A percentile compares a stretch with the other conserved stretches of the same genome.
Conservation (phyloP, 2,113 vertebrate genomes). For the Burhinus oedicnemus region DNA sequence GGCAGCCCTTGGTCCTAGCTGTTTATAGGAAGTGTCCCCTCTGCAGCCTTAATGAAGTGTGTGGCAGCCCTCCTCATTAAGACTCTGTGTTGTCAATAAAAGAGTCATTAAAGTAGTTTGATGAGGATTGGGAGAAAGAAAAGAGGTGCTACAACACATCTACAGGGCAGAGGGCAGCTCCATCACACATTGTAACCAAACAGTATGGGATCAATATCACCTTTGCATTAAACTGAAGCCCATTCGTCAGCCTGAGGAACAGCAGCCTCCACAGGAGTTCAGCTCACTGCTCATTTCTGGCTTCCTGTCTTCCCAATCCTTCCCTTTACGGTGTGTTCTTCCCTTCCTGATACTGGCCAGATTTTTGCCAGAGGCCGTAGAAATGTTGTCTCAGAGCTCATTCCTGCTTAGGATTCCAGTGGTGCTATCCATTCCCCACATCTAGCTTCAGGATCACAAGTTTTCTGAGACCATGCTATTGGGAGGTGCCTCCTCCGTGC, state of each 20-base stretch:
- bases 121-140: constrained; percentile 70
- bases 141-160: constrained; percentile 42
- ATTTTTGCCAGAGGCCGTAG: neutral
- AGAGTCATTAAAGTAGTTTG: constrained; percentile 79
- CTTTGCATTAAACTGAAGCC: constrained; percentile 58
- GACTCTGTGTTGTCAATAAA: constrained; percentile 74
- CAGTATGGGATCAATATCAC: constrained; percentile 69
- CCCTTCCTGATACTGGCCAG: neutral
- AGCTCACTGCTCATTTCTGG: constrained; percentile 11
- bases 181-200: constrained; percentile 52
- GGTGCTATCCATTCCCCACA: neutral
- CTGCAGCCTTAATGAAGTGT: constrained; percentile 75
- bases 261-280: constrained; percentile 22
- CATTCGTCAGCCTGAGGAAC: constrained; percentile 65
- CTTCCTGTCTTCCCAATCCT: neutral
- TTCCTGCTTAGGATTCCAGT: neutral
- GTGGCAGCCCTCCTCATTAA: constrained; percentile 77
- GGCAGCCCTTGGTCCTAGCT: neutral
- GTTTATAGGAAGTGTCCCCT: constrained; percentile 18
- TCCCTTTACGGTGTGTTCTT: neutral
- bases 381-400: neutral
- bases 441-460: neutral
- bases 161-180: constrained; percentile 69
- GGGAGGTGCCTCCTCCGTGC: neutral
- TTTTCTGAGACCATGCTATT: neutral